These are phyloP conservation scores for Scelioninae gen. 1 DNA, from an alignment of 2,888 invertebrate genomes.

Conservation along the genomic window DNA sequence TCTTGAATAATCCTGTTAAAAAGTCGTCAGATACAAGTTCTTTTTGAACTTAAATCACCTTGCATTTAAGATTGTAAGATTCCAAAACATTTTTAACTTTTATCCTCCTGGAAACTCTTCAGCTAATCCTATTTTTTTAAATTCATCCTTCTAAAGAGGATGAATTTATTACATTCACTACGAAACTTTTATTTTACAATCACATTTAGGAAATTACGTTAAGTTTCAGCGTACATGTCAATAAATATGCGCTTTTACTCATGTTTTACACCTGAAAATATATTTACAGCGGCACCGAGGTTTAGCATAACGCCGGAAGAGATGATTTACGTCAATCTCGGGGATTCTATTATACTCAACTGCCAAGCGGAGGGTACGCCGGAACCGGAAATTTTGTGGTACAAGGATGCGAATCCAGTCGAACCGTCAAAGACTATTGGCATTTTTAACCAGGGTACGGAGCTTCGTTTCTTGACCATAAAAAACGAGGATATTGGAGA, in stretches of 20 bases:
- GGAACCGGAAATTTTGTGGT: conserved; percentile 97
- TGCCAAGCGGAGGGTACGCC: conserved; percentile 98
- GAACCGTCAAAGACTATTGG: conserved; percentile 94
- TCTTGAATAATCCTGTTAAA: conserved; percentile 33
- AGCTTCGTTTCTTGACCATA: conserved; percentile 96
- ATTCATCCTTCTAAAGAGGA: conserved; percentile 15
- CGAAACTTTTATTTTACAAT: conserved; percentile 1
- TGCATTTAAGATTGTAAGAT: conserved; percentile 24
- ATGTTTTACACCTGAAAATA: conserved; percentile 22
- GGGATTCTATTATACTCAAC: conserved; percentile 97
- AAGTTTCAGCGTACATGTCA: not conserved
- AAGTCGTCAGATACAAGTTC: conserved; percentile 26
- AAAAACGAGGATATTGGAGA: conserved; percentile 97
- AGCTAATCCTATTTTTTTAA: conserved; percentile 42
- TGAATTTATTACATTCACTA: conserved; percentile 17
- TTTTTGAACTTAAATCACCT: conserved; percentile 35
- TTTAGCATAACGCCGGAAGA: conserved; percentile 98
- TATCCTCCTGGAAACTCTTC: conserved; percentile 16
- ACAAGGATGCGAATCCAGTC: conserved; percentile 96
- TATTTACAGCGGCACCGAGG: conserved; percentile 91
- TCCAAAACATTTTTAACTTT: conserved; percentile 24
- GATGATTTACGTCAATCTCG: conserved; percentile 98
- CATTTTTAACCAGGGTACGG: conserved; percentile 97
- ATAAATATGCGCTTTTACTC: conserved; percentile 3
- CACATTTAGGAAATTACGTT: not conserved